Base-by-base conservation (phyloP, 2,888 invertebrate species). In the Neoitamus cyanurus region DNA sequence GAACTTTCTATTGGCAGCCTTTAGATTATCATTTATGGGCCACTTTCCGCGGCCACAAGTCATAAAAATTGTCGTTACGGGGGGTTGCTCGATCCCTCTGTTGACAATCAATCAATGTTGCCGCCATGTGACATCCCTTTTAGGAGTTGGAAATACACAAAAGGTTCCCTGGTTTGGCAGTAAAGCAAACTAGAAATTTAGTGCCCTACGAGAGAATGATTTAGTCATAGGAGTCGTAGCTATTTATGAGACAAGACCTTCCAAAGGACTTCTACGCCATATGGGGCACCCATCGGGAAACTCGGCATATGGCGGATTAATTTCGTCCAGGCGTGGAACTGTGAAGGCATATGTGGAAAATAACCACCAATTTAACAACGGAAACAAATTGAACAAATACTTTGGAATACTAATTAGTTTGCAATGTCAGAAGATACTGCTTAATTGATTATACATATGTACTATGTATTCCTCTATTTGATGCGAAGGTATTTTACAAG, bases 11-110 rank as follows among this genome's bases (percentile, higher is more conserved):
- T 72, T 34, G 3, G 5, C 34, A 11, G 34, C 3, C 9, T 34
- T 34, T 28, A 72, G 72, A 72, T 34, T 31, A 72, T 72, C 72
- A 34, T 72, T 13, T 31, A 31, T 72, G 34, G 13, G n/a, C 34
- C 5, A 72, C 34, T 72, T 72, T 72, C 72, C 34, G n/a, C 72
- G 28, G 20, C 72, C 72, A 6, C 15, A 34, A 34, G 1, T 72
- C 72, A 72, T 72, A 72, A 72, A 72, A 72, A 72, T 72, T 72
- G 31, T 34, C 72, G 20, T 72, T 34, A 72, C n/a, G n/a, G 28
- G 70, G 72, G 72, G 11, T n/a, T 72, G 34, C 15, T 72, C 7
- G 15, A 4, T 20, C 15, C 34, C 20, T 15, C 34, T 28, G 34
- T 34, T 30, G 31, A n/a, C 34, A 72, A 72, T 72, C 34, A 72